Conservation (phyloP, 2,888 invertebrate species). For the Cyclophora punctaria region DNA sequence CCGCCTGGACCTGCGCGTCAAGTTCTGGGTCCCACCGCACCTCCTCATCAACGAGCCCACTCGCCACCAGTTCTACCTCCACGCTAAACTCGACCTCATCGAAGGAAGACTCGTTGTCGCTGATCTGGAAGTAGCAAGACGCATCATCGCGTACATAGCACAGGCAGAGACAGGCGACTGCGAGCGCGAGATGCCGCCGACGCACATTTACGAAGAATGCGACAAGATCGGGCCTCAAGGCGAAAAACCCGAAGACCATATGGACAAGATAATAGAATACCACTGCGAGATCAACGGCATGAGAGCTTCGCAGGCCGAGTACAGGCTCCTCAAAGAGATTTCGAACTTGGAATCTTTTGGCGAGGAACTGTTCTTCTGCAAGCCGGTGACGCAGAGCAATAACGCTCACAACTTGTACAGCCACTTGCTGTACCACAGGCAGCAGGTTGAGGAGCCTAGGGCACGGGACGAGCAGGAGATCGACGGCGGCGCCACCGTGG, state of each 20-base stretch:
- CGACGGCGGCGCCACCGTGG: slow-evolving; percentile 63
- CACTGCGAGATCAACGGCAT: slow-evolving; percentile 78
- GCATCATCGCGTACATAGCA: slow-evolving; percentile 84
- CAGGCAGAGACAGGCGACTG: slow-evolving; percentile 84
- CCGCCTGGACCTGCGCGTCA: slow-evolving; percentile 83
- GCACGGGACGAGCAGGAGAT: slow-evolving; percentile 62
- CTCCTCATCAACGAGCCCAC: slow-evolving; percentile 88
- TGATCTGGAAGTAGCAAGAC: slow-evolving; percentile 80
- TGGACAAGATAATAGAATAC: slow-evolving; percentile 77
- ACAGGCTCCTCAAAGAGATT: slow-evolving; percentile 87
- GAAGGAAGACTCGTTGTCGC: slow-evolving; percentile 83
- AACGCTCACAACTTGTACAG: slow-evolving; percentile 86
- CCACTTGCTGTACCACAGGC: slow-evolving; percentile 78
- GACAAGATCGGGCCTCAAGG: slow-evolving; percentile 77
- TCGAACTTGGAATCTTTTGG: slow-evolving; percentile 87
- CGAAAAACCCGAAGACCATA: slow-evolving; percentile 77
- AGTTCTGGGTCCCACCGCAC: slow-evolving; percentile 95
- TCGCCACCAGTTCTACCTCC: slow-evolving; percentile 90
- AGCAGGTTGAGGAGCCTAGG: slow-evolving; percentile 71
- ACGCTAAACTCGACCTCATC: slow-evolving; percentile 84
- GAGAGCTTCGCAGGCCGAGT: slow-evolving; percentile 86
- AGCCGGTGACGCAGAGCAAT: slow-evolving; percentile 72
- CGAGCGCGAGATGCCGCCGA: slow-evolving; percentile 75
- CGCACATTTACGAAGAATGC: slow-evolving; percentile 77
- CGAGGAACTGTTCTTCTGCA: slow-evolving; percentile 87